These are phyloP conservation scores for Metaphire vulgaris DNA, from an alignment of 1,140 invertebrate species.

Conservation along the genomic window DNA sequence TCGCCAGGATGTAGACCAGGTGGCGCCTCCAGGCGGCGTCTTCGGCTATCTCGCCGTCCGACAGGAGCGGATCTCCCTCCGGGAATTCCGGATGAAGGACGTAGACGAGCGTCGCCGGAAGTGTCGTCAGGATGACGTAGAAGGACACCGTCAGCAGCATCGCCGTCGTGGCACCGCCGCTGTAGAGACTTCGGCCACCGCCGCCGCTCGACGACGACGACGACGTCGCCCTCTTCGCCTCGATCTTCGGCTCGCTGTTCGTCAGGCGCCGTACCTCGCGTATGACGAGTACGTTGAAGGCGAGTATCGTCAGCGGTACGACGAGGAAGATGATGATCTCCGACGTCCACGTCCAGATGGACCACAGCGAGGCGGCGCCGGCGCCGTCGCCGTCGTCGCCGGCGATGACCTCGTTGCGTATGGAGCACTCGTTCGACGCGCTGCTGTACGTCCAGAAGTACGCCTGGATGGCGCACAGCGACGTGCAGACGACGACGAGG, in stretches of 20 bases:
- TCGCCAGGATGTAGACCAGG: conserved; percentile 37
- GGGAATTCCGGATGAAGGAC: conserved; percentile 42
- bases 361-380: conserved; percentile 34
- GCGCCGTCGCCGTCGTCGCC: conserved; percentile 25
- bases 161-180: conserved; percentile 41
- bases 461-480: no score
- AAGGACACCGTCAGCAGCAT: conserved; percentile 49
- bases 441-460: no score
- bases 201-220: no score
- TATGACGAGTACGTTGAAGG: conserved; percentile 48
- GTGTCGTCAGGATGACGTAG: conserved; percentile 46
- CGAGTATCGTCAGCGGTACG: conserved; percentile 40
- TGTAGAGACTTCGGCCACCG: no score
- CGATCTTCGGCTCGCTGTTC: background rate
- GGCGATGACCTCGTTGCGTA: conserved; percentile 6
- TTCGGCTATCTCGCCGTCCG: conserved; percentile 25
- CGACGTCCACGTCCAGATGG: conserved; percentile 44
- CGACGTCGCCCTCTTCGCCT: no score
- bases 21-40: conserved; percentile 41
- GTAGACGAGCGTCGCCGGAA: no score
- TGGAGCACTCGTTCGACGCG: no score
- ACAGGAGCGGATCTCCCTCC: conserved; percentile 31
- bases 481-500: no score
- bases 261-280: conserved; percentile 40
- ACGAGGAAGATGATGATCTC: conserved; percentile 43